Evolutionary conservation across 2,797 vertebrate species (phyloP).

Genomic region (Pipistrellus pygmaeus): DNA sequence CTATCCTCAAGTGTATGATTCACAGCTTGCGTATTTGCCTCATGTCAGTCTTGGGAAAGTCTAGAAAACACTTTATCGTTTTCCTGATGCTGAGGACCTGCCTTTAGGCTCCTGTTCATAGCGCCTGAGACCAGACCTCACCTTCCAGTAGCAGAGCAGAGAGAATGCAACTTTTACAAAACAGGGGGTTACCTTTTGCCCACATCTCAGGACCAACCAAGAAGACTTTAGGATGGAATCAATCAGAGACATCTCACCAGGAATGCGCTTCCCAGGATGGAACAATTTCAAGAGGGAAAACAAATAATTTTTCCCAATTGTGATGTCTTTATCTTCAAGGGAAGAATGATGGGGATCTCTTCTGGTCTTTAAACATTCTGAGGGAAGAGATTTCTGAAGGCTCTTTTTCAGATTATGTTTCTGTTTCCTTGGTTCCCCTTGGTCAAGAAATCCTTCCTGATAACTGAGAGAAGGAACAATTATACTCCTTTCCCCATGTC

Average conservation of each 20-base stretch:
- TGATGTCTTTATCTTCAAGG: not conserved
- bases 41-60: constrained; percentile 49
- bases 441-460: not conserved
- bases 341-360: not conserved
- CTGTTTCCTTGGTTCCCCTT: not conserved
- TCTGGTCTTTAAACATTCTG: not conserved
- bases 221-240: not conserved
- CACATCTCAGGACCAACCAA: not conserved
- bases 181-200: not conserved
- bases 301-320: not conserved
- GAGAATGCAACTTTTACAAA: not conserved
- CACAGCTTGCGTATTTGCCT: constrained; percentile 50
- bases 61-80: constrained; percentile 21
- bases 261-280: not conserved
- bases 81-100: not conserved
- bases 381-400: not conserved
- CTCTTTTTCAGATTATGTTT: not conserved
- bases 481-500: not conserved
- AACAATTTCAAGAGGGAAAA: not conserved
- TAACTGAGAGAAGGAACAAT: not conserved
- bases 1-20: constrained; percentile 57
- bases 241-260: not conserved
- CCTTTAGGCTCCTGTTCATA: not conserved
- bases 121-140: not conserved
- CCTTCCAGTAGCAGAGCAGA: not conserved